phyloP scores from a whole-genome alignment of 2,888 invertebrate species.

The Octonoba sinensis region DNA sequence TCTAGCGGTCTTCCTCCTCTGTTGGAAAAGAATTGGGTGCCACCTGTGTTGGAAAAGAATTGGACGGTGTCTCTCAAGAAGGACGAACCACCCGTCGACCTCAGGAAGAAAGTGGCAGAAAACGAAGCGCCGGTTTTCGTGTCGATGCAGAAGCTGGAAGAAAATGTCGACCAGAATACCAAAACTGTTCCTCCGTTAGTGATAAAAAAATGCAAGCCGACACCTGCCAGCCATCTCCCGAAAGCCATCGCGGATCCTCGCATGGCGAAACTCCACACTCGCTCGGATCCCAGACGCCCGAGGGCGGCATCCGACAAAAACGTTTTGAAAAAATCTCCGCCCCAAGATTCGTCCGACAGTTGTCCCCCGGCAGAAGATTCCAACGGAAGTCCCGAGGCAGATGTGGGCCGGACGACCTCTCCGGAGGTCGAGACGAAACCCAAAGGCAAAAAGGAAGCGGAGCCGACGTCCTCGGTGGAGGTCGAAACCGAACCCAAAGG shows the following conservation, averaged over 20 bases:
- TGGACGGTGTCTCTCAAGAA: background rate
- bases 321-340: slow-evolving; percentile 11
- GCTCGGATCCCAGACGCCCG: slow-evolving; percentile 13
- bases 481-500: background rate
- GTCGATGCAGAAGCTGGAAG: background rate
- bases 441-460: too few relatives aligned
- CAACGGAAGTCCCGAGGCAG: background rate
- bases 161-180: background rate
- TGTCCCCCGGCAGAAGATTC: background rate
- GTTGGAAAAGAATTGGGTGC: slow-evolving; percentile 26
- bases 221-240: slow-evolving; percentile 57
- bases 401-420: background rate
- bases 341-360: background rate
- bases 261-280: slow-evolving; percentile 51
- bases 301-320: slow-evolving; percentile 3
- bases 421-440: too few relatives aligned
- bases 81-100: background rate
- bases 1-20: slow-evolving; percentile 9
- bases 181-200: background rate
- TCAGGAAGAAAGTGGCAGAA: background rate
- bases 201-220: slow-evolving; percentile 41
- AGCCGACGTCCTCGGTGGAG: background rate
- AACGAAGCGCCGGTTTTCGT: background rate
- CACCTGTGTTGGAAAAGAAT: slow-evolving; percentile 17
- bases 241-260: slow-evolving; percentile 60